Percentiles rank a stretch among this genome's conserved stretches.
These are phyloP conservation scores for Trichogramma pretiosum DNA, from an alignment of 1,140 invertebrate species.

Conservation along the genomic window DNA sequence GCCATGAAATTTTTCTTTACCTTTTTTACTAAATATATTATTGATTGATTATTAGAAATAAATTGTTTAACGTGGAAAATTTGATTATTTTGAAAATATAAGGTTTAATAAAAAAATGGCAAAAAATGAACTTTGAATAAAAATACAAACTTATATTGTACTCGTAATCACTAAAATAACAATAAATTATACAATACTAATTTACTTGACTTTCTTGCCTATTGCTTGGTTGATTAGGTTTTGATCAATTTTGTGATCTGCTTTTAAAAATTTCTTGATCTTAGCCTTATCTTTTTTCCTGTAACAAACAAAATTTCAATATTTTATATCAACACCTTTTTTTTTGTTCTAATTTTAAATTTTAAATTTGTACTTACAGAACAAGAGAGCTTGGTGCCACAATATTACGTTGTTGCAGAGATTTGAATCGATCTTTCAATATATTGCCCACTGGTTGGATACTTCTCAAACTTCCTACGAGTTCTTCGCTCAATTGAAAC, in stretches of 20 bases:
- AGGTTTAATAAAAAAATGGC: no score
- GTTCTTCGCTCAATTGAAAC: constrained; percentile 57
- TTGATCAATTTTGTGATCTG: constrained; percentile 40
- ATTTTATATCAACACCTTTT: not conserved
- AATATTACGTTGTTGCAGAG: constrained; percentile 70
- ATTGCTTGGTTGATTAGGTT: no score
- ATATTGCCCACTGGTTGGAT: constrained; percentile 57
- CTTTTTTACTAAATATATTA: no score
- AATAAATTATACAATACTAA: no score
- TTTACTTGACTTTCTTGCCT: no score
- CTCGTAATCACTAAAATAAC: no score
- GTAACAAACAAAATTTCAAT: constrained; percentile 21
- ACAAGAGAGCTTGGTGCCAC: constrained; percentile 47
- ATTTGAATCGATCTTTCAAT: constrained; percentile 65
- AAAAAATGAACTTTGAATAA: no score
- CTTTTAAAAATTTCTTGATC: constrained; percentile 43
- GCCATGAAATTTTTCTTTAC: no score
- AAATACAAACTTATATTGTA: no score
- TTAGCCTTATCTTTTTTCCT: constrained; percentile 42
- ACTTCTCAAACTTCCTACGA: constrained; percentile 59
- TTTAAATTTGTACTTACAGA: constrained; percentile 30
- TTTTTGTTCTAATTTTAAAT: not conserved
- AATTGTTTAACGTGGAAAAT: no score
- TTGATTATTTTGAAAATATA: no score
- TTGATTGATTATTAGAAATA: no score